Evolutionary conservation across 2,113 vertebrate genomes (phyloP), one percentile per base, ranked within the genome.

Genomic region (Lampris incognitus): DNA sequence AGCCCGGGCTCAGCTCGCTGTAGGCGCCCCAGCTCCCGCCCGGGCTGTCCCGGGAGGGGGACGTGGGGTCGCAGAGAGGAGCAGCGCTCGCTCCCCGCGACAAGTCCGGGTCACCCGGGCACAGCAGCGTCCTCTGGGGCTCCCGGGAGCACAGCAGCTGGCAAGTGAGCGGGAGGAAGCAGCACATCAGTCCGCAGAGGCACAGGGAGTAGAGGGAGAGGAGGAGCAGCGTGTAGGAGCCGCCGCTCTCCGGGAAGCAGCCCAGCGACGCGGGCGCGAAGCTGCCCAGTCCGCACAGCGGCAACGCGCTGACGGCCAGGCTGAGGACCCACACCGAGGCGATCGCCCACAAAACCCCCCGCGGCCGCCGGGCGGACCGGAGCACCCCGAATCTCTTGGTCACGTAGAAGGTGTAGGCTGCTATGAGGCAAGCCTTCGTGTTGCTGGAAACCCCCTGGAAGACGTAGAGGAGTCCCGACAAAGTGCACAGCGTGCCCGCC

Each of bases 381-480:
- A 87, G 84, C 87, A 81, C 92, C 76, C 90, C 92, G 74, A 36
- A 83, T 13, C 87, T 85, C 85, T 76, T 95, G 78, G 95, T 89
- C 5, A 94, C 92, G 89, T 95, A 97, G 85, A 98, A 98, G 92
- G 96, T 97, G 84, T 98, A 96, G 3, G 88, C 95, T 81, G 96
- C 96, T 39, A 98, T 93, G 0, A 98, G 92, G 6, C 95, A 95
- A 48, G 96, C 96, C 87, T 98, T 99, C 88, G 98, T 93, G 84
- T 96, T 97, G 94, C 96, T 96, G 0, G 97, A 97, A 80, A 98
- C 91, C 5, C 97, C 97, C 85, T 98, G 97, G 87, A 97, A 97
- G 59, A 97, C 82, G 85, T 99, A 99, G 0, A 97, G 82, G 54
- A 97, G 93, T 0, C 96, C 98, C 0, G 97, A 95, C 52, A 95